These are phyloP conservation scores for Pristionchus mayeri DNA, from an alignment of 2,888 invertebrate genomes.

Conservation along the genomic window DNA sequence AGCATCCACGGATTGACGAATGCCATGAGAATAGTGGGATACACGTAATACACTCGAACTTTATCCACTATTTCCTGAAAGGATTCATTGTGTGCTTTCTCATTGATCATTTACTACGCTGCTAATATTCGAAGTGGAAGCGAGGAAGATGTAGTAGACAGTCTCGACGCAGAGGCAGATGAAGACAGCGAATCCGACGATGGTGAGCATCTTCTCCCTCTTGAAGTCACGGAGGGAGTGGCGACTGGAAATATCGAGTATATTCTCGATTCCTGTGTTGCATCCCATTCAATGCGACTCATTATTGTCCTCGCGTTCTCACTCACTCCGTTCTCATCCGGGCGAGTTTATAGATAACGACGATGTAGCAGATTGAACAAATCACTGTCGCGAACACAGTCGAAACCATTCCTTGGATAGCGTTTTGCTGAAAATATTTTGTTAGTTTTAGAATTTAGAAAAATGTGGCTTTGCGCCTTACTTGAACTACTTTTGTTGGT, in stretches of 20 bases:
- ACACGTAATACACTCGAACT: slow-evolving; percentile 7
- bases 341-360: background rate
- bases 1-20: slow-evolving; percentile 25
- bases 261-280: too few relatives aligned
- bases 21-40: background rate
- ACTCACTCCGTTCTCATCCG: background rate
- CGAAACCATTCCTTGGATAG: background rate
- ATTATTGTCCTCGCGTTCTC: background rate
- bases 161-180: background rate
- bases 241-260: background rate
- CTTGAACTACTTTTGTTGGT: background rate
- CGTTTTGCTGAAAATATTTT: background rate
- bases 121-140: background rate
- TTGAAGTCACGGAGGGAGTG: background rate
- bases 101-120: background rate
- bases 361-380: background rate
- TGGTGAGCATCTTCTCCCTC: slow-evolving; percentile 12
- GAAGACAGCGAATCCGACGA: slow-evolving; percentile 11
- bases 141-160: background rate
- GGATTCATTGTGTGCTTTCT: background rate
- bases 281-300: background rate
- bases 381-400: background rate
- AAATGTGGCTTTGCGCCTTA: too few relatives aligned
- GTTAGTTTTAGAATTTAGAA: background rate
- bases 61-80: background rate